Percentiles rank a stretch among this genome's conserved stretches.
Conservation (phyloP, 2,888 invertebrate genomes). For the Hedya salicella region DNA sequence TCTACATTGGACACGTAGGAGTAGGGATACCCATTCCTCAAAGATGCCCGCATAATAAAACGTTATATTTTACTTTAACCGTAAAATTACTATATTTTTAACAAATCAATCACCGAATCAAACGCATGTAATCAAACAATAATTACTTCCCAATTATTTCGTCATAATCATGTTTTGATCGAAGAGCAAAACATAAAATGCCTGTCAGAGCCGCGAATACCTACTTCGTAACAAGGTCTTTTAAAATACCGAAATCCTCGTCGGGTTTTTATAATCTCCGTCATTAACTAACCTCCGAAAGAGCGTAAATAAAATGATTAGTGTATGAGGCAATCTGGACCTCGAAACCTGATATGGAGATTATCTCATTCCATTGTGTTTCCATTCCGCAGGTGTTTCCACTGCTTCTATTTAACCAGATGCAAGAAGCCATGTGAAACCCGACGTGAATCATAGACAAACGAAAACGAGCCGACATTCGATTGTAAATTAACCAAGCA, state of each 20-base stretch:
- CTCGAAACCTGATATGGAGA: conserved; percentile 64
- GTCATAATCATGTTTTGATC: conserved; percentile 39
- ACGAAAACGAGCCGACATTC: conserved; percentile 56
- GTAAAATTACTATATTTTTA: neutral
- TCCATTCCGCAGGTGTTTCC: conserved; percentile 50
- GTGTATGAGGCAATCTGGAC: conserved; percentile 61
- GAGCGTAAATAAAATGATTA: conserved; percentile 61
- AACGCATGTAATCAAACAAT: conserved; percentile 22
- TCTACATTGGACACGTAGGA: too few species aligned
- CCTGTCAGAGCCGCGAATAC: conserved; percentile 30
- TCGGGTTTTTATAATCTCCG: conserved; percentile 48
- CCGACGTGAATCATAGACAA: conserved; percentile 61
- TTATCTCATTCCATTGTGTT: conserved; percentile 63
- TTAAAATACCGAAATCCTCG: conserved; percentile 47
- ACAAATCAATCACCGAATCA: conserved; percentile 16
- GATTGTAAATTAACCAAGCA: conserved; percentile 65
- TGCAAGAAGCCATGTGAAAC: conserved; percentile 71
- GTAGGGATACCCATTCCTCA: too few species aligned
- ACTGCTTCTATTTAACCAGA: conserved; percentile 70
- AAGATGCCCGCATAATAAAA: too few species aligned
- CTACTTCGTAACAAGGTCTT: conserved; percentile 29
- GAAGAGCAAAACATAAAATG: conserved; percentile 20
- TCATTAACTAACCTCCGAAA: conserved; percentile 57
- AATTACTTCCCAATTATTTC: conserved; percentile 33
- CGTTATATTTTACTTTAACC: too few species aligned